Evolutionary conservation across 2,888 invertebrate genomes (phyloP).

Genomic region (Eupithecia insigniata): DNA sequence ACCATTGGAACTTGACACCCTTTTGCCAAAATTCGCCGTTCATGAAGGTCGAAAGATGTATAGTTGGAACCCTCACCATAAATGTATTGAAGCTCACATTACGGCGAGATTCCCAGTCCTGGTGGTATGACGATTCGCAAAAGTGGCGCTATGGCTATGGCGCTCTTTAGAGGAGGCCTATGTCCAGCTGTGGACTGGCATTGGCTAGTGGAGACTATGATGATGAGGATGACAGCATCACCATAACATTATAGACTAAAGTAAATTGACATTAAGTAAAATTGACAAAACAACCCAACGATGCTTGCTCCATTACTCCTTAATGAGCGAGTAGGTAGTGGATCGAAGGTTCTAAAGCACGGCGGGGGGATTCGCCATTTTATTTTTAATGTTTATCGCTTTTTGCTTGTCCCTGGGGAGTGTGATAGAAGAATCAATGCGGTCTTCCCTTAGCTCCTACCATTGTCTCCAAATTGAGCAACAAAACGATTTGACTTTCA

Average conservation of each 20-base stretch:
- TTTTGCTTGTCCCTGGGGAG: constrained; percentile 73
- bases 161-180: no score
- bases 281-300: constrained; percentile 15
- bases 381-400: constrained; percentile 82
- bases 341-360: constrained; percentile 13
- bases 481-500: neutral
- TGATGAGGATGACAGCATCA: neutral
- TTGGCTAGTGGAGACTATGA: no score
- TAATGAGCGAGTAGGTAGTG: constrained; percentile 32
- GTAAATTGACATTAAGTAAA: no score
- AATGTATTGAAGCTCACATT: no score
- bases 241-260: neutral
- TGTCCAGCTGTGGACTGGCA: no score
- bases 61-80: no score
- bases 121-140: no score
- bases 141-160: no score
- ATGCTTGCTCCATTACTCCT: constrained; percentile 27
- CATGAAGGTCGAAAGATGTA: no score
- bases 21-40: no score
- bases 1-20: no score
- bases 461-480: constrained; percentile 12
- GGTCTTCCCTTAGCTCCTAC: constrained; percentile 56
- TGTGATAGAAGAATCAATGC: constrained; percentile 79
- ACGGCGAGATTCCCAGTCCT: no score
- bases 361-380: constrained; percentile 63